Evolutionary conservation across 2,797 vertebrate species (phyloP), one percentile per base, ranked within the genome.

Genomic region (Ispidina lecontei): DNA sequence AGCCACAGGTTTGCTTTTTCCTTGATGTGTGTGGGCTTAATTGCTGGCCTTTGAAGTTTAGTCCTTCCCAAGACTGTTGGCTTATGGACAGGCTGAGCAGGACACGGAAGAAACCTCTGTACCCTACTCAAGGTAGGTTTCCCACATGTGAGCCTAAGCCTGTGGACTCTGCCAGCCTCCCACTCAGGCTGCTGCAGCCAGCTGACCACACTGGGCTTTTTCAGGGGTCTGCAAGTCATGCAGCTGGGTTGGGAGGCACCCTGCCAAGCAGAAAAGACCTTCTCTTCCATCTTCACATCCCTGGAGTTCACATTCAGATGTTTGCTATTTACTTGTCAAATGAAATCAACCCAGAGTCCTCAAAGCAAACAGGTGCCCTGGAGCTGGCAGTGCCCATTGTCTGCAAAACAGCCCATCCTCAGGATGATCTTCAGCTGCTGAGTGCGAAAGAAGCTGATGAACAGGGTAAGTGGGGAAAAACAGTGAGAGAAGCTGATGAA

Each of bases 11-110:
- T 92, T 83, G 62, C 33, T 89, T 92, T 82, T 77, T 60, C 29
- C 82, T 85, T 95, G 49, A 80, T 58, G 87, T 62, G 75, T 87
- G 94, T 85, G 91, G 85, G 91, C 87, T 85, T 89, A 92, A 89
- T 77, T 74, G 69, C 72, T 54, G 54, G 23, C 19, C 72, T 95
- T 91, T 80, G 65, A 92, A 93, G 46, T 89, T 80, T 33, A 68
- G 89, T 69, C 76, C 69, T 93, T 93, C 46, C 69, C n/a, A 62
- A 71, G 64, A 49, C 33, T 49, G 31, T 14, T 77, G 25, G 52
- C 58, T 87, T 58, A 10, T 0, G 33, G 44, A 77, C n/a, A 71
- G 37, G 41, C 60, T 43, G 33, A 71, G 23, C 58, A 72, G 29
- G 59, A 69, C 80, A 67, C 59, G 12, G 54, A 77, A 74, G 41